Evolutionary conservation across 2,888 invertebrate genomes (phyloP), one percentile per base, ranked within the genome.

Genomic region (Pseudoips prasinana): DNA sequence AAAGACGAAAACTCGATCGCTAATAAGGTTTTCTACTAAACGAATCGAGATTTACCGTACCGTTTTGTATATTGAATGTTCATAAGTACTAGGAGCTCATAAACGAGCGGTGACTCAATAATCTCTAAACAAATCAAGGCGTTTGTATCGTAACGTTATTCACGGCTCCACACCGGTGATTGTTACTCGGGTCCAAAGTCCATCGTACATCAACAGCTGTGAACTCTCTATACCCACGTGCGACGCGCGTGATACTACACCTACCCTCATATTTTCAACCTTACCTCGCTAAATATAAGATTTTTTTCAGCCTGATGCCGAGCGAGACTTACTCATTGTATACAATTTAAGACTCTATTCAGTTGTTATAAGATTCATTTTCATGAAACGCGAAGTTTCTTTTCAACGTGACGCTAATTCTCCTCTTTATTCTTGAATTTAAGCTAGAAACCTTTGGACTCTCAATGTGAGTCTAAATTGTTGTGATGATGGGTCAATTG

Each of bases 121-220:
- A 41, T 45, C 50, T 58, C 46, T 54, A 63, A 61, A 64, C 58
- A 58, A 66, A 67, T 62, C 51, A 59, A 48, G 50, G 46, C 59
- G 58, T n/a, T n/a, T n/a, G n/a, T 5, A 14, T 46, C 42, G 51
- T 55, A 57, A 46, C 52, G 61, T 70, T n/a, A n/a, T n/a, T 70
- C 68, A 65, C 70, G 68, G 69, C 50, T 67, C 68, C 58, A 64
- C 68, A 70, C 72, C 77, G 80, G 81, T 80, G 84, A 82, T 79
- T 79, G 81, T 78, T 64, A 62, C 63, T 53, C 67, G 73, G 63
- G 84, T 86, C 67, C 85, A 85, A 86, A 87, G 86, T 87, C 85
- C 83, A 68, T 54, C 58, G 60, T 58, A 59, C 59, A 55, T 59
- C 64, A 73, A 73, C 82, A 79, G 82, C 83, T 84, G 83, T 76